A percentile compares a stretch with the other conserved stretches of the same genome.
These are phyloP conservation scores for Harpagifer antarcticus DNA, from an alignment of 2,797 vertebrate genomes.

Conservation along the genomic window DNA sequence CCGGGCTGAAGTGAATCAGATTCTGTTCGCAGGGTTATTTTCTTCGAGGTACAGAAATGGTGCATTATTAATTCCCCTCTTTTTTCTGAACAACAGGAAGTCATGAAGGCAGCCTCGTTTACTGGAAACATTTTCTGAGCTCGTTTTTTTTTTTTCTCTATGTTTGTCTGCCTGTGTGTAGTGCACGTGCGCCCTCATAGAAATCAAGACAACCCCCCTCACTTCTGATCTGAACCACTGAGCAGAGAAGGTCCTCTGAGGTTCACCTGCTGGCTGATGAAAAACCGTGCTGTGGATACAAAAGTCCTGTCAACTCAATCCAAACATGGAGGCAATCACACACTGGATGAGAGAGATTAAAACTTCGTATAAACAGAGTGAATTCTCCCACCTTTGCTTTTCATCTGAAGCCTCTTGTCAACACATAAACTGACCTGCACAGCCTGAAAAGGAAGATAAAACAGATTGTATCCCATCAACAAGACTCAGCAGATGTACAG, in stretches of 20 bases:
- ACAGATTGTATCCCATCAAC: slow-evolving; percentile 19
- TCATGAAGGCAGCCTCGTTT: slow-evolving; percentile 23
- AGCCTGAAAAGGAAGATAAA: slow-evolving; percentile 21
- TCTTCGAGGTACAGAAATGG: slow-evolving; percentile 22
- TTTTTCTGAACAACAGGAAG: slow-evolving; percentile 57
- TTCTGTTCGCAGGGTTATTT: slow-evolving; percentile 42
- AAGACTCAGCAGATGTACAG: slow-evolving; percentile 4
- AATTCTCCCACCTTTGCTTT: neutral
- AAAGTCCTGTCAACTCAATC: slow-evolving; percentile 33
- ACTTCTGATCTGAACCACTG: slow-evolving; percentile 26
- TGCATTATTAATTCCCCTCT: slow-evolving; percentile 59
- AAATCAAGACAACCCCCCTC: slow-evolving; percentile 20
- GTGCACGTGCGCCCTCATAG: slow-evolving; percentile 19
- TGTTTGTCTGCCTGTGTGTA: neutral
- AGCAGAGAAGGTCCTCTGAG: slow-evolving; percentile 31
- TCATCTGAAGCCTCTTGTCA: slow-evolving; percentile 23
- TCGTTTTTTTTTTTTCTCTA: neutral
- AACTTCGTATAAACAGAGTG: slow-evolving; percentile 16
- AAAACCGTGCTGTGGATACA: slow-evolving; percentile 27
- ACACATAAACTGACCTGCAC: slow-evolving; percentile 17
- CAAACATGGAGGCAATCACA: slow-evolving; percentile 24
- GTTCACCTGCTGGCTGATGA: slow-evolving; percentile 26
- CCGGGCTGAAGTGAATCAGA: slow-evolving; percentile 21
- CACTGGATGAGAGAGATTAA: slow-evolving; percentile 30
- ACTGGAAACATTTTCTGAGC: slow-evolving; percentile 39